These are phyloP conservation scores for Triplophysa siluroides DNA, from an alignment of 2,113 vertebrate genomes.

Conservation along the genomic window DNA sequence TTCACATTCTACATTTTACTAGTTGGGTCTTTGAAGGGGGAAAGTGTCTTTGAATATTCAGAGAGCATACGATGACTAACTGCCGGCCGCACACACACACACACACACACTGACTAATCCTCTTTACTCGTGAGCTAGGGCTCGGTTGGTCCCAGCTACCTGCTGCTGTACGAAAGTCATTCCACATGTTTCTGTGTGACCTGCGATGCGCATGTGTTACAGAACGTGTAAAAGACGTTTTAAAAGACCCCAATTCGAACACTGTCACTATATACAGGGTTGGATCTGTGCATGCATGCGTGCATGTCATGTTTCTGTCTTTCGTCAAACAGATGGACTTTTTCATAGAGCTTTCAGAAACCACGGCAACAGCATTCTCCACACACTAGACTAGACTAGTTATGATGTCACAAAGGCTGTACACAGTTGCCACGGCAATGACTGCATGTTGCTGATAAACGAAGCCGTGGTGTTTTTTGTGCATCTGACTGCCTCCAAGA, in stretches of 20 bases:
- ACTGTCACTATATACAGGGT: background rate
- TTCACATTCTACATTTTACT: background rate
- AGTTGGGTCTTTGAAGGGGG: background rate
- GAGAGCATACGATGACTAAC: conserved; percentile 25
- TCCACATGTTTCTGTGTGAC: conserved; percentile 34
- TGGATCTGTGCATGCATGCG: conserved; percentile 13
- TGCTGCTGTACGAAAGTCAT: conserved; percentile 57
- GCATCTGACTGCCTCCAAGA: conserved; percentile 15
- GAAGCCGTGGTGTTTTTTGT: conserved; percentile 22
- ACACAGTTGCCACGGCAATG: conserved; percentile 50
- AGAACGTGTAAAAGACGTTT: background rate
- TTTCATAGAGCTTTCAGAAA: conserved; percentile 40
- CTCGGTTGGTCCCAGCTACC: conserved; percentile 62
- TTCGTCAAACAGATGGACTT: conserved; percentile 34
- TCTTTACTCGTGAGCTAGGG: conserved; percentile 61
- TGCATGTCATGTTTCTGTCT: conserved; percentile 3
- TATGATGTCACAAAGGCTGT: conserved; percentile 50
- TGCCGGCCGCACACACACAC: conserved; percentile 38
- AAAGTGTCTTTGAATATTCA: conserved; percentile 28
- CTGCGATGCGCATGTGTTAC: background rate
- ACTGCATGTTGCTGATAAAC: conserved; percentile 37
- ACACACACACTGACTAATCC: conserved; percentile 61
- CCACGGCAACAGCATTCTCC: conserved; percentile 52
- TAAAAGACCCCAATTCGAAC: background rate
- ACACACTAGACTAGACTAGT: conserved; percentile 22